A percentile compares a stretch with the other conserved stretches of the same genome.
These are phyloP conservation scores for Rotaria socialis DNA, from an alignment of 2,888 invertebrate genomes.

Conservation along the genomic window DNA sequence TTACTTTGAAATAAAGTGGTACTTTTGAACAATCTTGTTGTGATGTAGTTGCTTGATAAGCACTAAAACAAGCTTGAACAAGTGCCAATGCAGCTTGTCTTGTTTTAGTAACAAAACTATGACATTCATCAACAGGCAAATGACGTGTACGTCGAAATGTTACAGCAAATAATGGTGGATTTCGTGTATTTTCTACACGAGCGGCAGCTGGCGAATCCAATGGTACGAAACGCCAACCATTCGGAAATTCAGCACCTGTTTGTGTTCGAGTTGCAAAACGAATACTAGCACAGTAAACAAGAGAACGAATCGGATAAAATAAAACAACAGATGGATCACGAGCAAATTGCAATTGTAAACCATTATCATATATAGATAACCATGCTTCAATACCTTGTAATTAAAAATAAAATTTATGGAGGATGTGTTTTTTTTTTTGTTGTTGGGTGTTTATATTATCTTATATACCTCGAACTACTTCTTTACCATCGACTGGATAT, in stretches of 20 bases:
- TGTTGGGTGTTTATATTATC: too few relatives aligned
- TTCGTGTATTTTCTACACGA: constrained; percentile 49
- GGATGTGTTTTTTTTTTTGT: too few relatives aligned
- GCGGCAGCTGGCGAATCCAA: constrained; percentile 53
- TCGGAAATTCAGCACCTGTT: constrained; percentile 17
- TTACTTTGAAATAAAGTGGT: constrained; percentile 33
- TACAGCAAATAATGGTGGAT: constrained; percentile 57
- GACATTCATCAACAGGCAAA: constrained; percentile 52
- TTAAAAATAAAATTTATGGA: neutral
- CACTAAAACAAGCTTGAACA: constrained; percentile 92
- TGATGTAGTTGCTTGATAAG: constrained; percentile 64
- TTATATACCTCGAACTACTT: constrained; percentile 1
- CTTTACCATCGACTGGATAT: constrained; percentile 28
- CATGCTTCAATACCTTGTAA: constrained; percentile 66
- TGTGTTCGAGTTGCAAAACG: constrained; percentile 51
- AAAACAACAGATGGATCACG: constrained; percentile 50
- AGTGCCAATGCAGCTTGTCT: constrained; percentile 94
- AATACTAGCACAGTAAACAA: constrained; percentile 57
- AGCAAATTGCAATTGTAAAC: constrained; percentile 83
- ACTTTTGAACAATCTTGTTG: constrained; percentile 25
- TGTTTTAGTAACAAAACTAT: constrained; percentile 62
- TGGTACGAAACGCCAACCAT: constrained; percentile 53
- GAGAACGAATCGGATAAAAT: constrained; percentile 56
- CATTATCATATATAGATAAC: constrained; percentile 94
- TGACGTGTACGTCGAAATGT: constrained; percentile 51